Base-by-base conservation (phyloP, 2,113 vertebrate genomes). In the Aplodontia rufa region DNA sequence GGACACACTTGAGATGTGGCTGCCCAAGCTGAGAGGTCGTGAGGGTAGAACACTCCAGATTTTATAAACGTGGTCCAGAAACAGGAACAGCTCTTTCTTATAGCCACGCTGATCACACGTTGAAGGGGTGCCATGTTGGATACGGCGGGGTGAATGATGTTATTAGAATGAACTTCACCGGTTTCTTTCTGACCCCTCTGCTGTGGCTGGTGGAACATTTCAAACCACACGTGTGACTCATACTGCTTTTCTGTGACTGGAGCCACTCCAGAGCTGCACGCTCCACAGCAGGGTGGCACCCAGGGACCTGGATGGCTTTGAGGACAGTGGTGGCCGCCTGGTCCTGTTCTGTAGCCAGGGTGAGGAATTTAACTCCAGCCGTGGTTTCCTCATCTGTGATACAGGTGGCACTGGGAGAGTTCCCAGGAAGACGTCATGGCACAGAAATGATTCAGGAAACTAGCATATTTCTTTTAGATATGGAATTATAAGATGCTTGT, bases 171-270 rank as follows among this genome's bases (percentile, higher is more conserved):
- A 58, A 49, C 13, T 37, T n/a, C 72, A 13, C 91, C 40, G 60
- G 37, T 55, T 68, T 32, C 49, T 75, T 49, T 86, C 64, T 42
- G 13, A 64, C 45, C 13, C n/a, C 6, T 14, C 64, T 24, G 10
- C 8, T 1, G 26, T 9, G 35, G 64, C 37, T 37, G 30, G 47
- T 14, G 1, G 95, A 32, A 58, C 16, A 12, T 30, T 28, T 20
- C 5, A 64, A 19, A 20, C 37, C 10, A 5, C 32, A 5, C 9
- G 0, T 0, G 26, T 7, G 14, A 72, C 20, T 40, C 1, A 0
- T 37, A 5, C 13, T 8, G 3, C n/a, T 64, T 64, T 68, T 3
- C 55, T 51, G 8, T 1, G 8, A 53, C 40, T 12, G 1, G 9
- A 1, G 58, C 45, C 16, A 9, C 53, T n/a, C 37, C 45, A 10